Conservation (phyloP, 2,797 vertebrate genomes). For the Poecilia picta region DNA sequence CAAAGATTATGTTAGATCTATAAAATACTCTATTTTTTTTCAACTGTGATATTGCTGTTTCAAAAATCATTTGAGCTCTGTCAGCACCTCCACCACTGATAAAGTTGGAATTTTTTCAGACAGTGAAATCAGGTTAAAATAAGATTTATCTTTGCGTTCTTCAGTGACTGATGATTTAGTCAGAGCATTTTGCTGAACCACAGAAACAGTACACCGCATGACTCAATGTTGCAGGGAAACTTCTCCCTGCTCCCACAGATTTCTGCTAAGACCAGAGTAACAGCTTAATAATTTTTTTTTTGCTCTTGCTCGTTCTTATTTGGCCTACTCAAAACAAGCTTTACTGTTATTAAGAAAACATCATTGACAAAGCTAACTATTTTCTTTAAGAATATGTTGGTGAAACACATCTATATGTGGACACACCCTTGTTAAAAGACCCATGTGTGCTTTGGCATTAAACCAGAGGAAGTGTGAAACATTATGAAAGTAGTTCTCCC, state of each 20-base stretch:
- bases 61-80: constrained; percentile 10
- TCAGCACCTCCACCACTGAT: constrained; percentile 26
- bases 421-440: not conserved
- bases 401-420: not conserved
- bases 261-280: constrained; percentile 18
- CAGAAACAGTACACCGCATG: constrained; percentile 59
- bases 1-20: constrained; percentile 5
- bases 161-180: constrained; percentile 73
- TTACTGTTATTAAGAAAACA: not conserved
- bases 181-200: constrained; percentile 64
- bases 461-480: not conserved
- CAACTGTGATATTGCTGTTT: constrained; percentile 6
- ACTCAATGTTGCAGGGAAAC: constrained; percentile 61
- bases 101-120: constrained; percentile 52
- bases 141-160: constrained; percentile 56
- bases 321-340: constrained; percentile 9
- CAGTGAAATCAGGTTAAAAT: constrained; percentile 52
- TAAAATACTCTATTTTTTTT: not conserved
- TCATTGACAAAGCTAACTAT: not conserved
- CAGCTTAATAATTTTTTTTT: not conserved
- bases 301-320: constrained; percentile 17
- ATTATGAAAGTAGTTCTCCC: not conserved
- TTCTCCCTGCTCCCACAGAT: constrained; percentile 53
- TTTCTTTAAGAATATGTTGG: not conserved
- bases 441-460: not conserved